Base-by-base conservation (phyloP, 2,888 invertebrate genomes). In the Ceriagrion tenellum region DNA sequence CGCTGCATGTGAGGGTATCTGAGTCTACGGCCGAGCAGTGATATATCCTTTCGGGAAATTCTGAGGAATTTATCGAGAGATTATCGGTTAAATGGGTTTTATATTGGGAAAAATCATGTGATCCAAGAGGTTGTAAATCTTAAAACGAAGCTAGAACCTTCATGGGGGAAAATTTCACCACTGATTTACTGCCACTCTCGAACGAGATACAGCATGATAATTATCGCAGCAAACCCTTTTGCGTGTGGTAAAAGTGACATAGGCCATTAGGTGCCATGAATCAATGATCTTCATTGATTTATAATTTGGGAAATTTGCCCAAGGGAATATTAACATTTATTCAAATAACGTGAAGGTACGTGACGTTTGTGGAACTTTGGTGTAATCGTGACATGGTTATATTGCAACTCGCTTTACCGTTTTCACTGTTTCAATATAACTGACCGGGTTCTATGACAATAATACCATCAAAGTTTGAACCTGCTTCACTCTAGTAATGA, bases 1-100 rank as follows among this genome's bases (percentile, higher is more conserved):
- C 91, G 63, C n/a, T 93, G 93, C n/a, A 40, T 16, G 69, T 26
- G 47, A 40, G 69, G 55, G 69, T 69, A 20, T n/a, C 47, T 16
- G 26, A 93, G 69, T 93, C 69, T n/a, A 93, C 69, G 93, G 69
- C 74, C 47, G 40, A 47, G 47, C 47, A n/a, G 56, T 74, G 69
- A 93, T 69, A 69, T 69, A 93, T 69, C 47, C 93, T 3, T 55
- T 47, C 55, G 26, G 69, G 47, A 47, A 47, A 93, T 69, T 18
- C 40, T 93, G 93, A 93, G 69, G 69, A 69, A 93, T 93, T 47
- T 93, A 93, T 93, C 47, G 93, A 63, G 13, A 93, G 93, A 93
- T 93, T 69, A 93, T 93, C 69, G 93, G 69, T 23, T 35, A 91
- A 81, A 20, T 35, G 91, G 63, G 91, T 91, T 63, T 93, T 93